Conservation (phyloP, 2,888 invertebrate species). For the Drosophila phalerata region DNA sequence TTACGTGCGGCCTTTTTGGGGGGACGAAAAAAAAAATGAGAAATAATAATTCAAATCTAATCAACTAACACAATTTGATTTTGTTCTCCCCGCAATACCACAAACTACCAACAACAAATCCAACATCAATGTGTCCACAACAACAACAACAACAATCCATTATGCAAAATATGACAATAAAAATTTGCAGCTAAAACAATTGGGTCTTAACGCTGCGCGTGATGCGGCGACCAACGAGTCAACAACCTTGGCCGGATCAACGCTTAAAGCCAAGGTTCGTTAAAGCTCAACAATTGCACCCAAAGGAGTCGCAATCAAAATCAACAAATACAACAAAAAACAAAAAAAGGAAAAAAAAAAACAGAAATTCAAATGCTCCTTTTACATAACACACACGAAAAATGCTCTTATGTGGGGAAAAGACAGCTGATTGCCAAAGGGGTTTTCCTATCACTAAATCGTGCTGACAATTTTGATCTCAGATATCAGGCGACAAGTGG, state of each 20-base stretch:
- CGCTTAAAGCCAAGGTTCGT: conserved; percentile 71
- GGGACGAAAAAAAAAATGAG: conserved; percentile 12
- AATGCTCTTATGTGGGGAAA: not conserved
- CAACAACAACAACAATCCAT: conserved; percentile 51
- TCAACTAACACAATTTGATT: conserved; percentile 51
- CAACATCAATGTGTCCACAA: conserved; percentile 45
- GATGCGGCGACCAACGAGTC: conserved; percentile 57
- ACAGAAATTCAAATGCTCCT: conserved; percentile 30
- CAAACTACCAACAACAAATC: conserved; percentile 19
- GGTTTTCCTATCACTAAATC: conserved; percentile 14
- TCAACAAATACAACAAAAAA: conserved; percentile 10
- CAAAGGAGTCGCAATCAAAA: conserved; percentile 9
- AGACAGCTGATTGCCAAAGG: not conserved
- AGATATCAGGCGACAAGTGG: conserved; percentile 17
- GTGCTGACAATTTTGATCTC: conserved; percentile 27
- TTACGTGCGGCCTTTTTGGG: conserved; percentile 57
- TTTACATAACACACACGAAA: conserved; percentile 68
- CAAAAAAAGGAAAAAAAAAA: conserved; percentile 9
- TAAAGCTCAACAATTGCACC: conserved; percentile 15
- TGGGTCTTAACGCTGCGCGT: conserved; percentile 69
- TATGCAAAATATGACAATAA: conserved; percentile 61
- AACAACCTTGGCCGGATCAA: conserved; percentile 47
- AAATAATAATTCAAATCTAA: conserved; percentile 25
- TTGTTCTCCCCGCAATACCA: conserved; percentile 36
- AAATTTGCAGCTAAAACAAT: conserved; percentile 67